Conservation (phyloP, 2,888 invertebrate species). For the Phortica okadai region DNA sequence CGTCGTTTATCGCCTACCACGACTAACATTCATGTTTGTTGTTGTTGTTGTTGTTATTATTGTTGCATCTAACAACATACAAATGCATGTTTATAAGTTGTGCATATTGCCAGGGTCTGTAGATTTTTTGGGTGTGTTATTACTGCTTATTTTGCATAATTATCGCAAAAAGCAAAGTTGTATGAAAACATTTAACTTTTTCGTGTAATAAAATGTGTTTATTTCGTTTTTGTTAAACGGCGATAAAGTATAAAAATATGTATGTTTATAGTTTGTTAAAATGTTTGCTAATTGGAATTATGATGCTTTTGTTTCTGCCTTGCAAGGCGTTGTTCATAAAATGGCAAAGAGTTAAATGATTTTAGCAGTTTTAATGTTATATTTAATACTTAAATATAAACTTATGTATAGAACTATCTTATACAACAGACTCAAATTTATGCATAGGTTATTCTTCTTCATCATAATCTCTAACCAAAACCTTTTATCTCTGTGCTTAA, state of each 20-base stretch:
- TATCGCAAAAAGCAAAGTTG: slow-evolving; percentile 26
- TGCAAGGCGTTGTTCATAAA: slow-evolving; percentile 33
- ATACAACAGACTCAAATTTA: no score
- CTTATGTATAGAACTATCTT: no score
- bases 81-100: neutral
- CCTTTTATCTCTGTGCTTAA: no score
- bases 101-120: neutral
- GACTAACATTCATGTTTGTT: neutral
- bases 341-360: neutral
- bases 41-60: neutral
- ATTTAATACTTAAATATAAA: no score
- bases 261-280: slow-evolving; percentile 26
- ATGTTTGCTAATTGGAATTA: slow-evolving; percentile 52
- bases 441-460: no score
- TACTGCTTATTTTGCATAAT: slow-evolving; percentile 30
- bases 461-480: no score
- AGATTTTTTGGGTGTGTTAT: neutral
- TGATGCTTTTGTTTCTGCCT: slow-evolving; percentile 30
- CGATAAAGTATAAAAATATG: neutral
- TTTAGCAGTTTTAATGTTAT: neutral
- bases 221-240: neutral
- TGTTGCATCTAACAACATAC: no score
- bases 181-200: slow-evolving; percentile 29
- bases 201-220: neutral
- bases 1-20: neutral